Conservation (phyloP, 1,140 invertebrate genomes). For the Drosophila pachea region DNA sequence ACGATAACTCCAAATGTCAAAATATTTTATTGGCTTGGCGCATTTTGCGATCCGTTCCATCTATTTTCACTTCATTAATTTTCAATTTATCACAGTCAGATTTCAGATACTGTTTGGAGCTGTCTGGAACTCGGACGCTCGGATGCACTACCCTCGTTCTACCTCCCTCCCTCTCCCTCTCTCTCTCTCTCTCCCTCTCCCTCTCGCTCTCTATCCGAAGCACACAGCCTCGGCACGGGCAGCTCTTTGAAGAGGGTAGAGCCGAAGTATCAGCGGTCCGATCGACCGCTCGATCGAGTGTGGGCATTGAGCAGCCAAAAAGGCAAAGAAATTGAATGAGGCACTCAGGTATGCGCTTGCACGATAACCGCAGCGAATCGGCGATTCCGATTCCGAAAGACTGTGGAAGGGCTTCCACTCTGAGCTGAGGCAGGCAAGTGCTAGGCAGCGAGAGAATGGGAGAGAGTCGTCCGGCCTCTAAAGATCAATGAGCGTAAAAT, state of each 20-base stretch:
- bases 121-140: constrained; percentile 6
- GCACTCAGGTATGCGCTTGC: constrained; percentile 64
- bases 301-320: constrained; percentile 41
- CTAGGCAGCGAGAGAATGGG: neutral
- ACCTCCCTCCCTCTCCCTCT: neutral
- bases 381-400: constrained; percentile 20
- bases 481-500: constrained; percentile 19
- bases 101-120: constrained; percentile 64
- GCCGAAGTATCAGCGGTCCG: constrained; percentile 59
- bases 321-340: constrained; percentile 58
- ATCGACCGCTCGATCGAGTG: constrained; percentile 52
- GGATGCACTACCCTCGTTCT: constrained; percentile 2
- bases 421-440: constrained; percentile 15
- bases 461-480: neutral
- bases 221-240: constrained; percentile 8
- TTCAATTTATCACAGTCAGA: constrained; percentile 79
- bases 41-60: constrained; percentile 79
- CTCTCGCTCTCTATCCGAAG: neutral
- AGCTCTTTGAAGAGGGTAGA: constrained; percentile 67
- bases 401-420: constrained; percentile 12
- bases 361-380: constrained; percentile 63
- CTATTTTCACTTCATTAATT: constrained; percentile 79
- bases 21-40: constrained; percentile 79
- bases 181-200: neutral
- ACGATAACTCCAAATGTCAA: constrained; percentile 79